Conservation (phyloP, 2,113 vertebrate genomes). For the Dipodomys spectabilis region DNA sequence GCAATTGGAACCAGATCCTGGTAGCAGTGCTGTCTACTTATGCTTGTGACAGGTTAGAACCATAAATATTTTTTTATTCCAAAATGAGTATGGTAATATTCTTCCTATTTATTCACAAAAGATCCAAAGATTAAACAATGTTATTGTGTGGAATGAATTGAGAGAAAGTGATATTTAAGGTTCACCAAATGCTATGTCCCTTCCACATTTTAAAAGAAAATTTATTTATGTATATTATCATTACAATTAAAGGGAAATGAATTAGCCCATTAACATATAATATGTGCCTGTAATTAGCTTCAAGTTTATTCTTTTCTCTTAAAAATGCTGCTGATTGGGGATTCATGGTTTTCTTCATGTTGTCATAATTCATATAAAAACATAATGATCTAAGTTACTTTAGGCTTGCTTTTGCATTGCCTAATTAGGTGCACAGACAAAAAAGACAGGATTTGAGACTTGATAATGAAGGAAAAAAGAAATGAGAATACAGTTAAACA, state of each 20-base stretch:
- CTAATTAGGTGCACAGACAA: neutral
- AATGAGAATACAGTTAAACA: neutral
- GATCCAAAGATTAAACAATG: neutral
- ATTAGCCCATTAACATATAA: neutral
- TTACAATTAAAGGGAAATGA: neutral
- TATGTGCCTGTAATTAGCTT: neutral
- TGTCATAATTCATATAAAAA: neutral
- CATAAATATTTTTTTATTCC: constrained; percentile 50
- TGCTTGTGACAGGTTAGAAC: no score
- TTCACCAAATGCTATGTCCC: neutral
- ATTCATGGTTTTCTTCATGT: neutral
- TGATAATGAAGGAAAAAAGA: neutral
- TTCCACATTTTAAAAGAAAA: neutral
- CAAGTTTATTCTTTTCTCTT: neutral
- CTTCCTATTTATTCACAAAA: neutral
- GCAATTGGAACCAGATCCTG: neutral
- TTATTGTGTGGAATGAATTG: neutral
- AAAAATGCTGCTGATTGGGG: neutral
- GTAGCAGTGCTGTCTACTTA: no score
- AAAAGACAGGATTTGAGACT: neutral
- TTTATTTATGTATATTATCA: neutral
- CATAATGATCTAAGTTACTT: neutral
- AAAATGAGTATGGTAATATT: neutral
- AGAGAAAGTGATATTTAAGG: neutral
- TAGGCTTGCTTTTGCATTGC: neutral